These are phyloP conservation scores for Hippasteria phrygiana DNA, from an alignment of 53 echinoderm and acorn worm genomes.

Conservation along the genomic window DNA sequence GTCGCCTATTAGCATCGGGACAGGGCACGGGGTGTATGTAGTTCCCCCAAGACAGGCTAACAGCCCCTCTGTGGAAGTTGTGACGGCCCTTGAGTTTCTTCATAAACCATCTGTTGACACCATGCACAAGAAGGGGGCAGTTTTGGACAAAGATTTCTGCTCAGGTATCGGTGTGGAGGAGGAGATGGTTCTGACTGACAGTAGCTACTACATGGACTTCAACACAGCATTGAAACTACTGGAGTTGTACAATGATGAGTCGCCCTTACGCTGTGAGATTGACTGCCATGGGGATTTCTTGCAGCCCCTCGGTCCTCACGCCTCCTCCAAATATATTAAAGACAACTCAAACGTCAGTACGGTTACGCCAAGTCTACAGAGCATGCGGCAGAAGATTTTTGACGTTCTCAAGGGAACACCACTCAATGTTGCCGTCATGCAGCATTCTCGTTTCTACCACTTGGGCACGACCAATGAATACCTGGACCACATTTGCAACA, in stretches of 20 bases:
- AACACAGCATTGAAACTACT: conserved; percentile 76
- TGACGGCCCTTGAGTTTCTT: conserved; percentile 79
- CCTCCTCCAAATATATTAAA: conserved; percentile 73
- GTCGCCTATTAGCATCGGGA: conserved; percentile 78
- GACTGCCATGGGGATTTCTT: conserved; percentile 93
- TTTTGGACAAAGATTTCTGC: conserved; percentile 54
- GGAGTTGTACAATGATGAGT: conserved; percentile 71
- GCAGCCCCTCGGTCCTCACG: conserved; percentile 85
- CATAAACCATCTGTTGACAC: conserved; percentile 79
- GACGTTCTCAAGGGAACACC: conserved; percentile 77
- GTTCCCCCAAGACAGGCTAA: conserved; percentile 19
- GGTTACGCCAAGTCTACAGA: conserved; percentile 62
- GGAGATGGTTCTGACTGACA: conserved; percentile 87
- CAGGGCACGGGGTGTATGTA: conserved; percentile 88
- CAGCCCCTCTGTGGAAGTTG: conserved; percentile 63
- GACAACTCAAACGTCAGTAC: conserved; percentile 74
- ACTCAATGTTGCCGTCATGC: conserved; percentile 78
- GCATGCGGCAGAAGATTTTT: conserved; percentile 79
- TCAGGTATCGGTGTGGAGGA: conserved; percentile 28
- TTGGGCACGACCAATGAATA: conserved; percentile 88
- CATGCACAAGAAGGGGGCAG: conserved; percentile 74
- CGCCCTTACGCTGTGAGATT: conserved; percentile 84
- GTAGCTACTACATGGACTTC: conserved; percentile 86
- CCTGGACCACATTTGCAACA: conserved; percentile 79
- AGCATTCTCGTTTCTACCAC: conserved; percentile 89